Conservation (phyloP, 2,113 vertebrate genomes). For the Pholis gunnellus region DNA sequence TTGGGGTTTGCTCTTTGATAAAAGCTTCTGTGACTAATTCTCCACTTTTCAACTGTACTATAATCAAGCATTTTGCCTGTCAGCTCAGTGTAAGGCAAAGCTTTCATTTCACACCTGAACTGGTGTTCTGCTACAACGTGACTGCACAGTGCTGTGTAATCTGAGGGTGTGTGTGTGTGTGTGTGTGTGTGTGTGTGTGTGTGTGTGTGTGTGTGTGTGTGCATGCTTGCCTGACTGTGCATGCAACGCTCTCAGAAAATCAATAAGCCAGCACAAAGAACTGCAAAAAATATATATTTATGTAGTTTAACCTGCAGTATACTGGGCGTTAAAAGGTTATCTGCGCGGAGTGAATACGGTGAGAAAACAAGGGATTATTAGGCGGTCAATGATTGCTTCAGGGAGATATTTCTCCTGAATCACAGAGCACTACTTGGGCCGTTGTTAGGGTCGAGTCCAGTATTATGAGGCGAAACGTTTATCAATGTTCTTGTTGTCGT, state of each 20-base stretch:
- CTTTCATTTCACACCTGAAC: constrained; percentile 64
- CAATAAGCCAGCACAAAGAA: constrained; percentile 36
- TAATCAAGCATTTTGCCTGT: constrained; percentile 58
- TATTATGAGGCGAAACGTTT: background rate
- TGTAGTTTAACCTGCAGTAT: constrained; percentile 26
- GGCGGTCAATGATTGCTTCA: constrained; percentile 1
- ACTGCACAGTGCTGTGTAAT: constrained; percentile 18
- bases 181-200: constrained; percentile 22
- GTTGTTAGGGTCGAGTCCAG: background rate
- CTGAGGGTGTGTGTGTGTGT: constrained; percentile 21
- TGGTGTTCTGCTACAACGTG: constrained; percentile 35
- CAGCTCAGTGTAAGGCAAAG: constrained; percentile 55
- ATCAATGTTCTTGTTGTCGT: background rate
- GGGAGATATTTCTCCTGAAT: constrained; percentile 31
- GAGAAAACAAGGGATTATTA: constrained; percentile 10
- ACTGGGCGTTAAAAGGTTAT: constrained; percentile 21
- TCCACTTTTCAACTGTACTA: constrained; percentile 30
- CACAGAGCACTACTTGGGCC: background rate
- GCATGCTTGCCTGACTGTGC: background rate
- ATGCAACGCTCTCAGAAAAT: constrained; percentile 44
- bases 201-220: constrained; percentile 19
- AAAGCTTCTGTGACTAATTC: constrained; percentile 44
- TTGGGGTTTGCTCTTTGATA: constrained; percentile 42
- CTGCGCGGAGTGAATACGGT: constrained; percentile 22
- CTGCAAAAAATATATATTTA: constrained; percentile 36